Evolutionary conservation across 2,113 vertebrate species (phyloP).

Genomic region (Neodon shergylaensis): DNA sequence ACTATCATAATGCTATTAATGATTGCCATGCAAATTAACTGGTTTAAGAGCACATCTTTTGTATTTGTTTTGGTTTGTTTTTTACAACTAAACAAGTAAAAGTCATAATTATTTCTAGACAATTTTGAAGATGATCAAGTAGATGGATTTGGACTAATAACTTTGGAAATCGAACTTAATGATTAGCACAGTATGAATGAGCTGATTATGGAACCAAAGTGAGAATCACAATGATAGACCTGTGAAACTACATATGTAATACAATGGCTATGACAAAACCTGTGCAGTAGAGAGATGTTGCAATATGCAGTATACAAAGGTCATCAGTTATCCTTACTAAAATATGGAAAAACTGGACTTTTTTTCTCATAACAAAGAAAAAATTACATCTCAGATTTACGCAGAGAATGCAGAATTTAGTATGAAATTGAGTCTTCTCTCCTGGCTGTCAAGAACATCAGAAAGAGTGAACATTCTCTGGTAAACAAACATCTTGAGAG

Average conservation of each 20-base stretch:
- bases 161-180: not conserved
- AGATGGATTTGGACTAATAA: not conserved
- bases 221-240: not conserved
- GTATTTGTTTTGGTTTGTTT: not conserved
- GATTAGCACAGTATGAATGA: not conserved
- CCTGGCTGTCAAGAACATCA: not conserved
- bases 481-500: not conserved
- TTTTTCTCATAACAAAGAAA: not conserved
- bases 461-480: not conserved
- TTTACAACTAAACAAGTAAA: not conserved
- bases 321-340: not conserved
- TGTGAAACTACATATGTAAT: not conserved
- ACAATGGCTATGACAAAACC: not conserved
- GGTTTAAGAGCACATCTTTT: not conserved
- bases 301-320: not conserved
- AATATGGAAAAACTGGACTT: not conserved
- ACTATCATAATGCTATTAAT: not conserved
- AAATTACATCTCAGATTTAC: not conserved
- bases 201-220: not conserved
- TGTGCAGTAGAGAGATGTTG: not conserved
- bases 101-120: not conserved
- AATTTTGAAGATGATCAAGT: not conserved
- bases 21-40: not conserved
- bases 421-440: not conserved
- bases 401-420: not conserved